phyloP scores from a whole-genome alignment of 2,888 invertebrate genomes.

The Ischnura elegans region DNA sequence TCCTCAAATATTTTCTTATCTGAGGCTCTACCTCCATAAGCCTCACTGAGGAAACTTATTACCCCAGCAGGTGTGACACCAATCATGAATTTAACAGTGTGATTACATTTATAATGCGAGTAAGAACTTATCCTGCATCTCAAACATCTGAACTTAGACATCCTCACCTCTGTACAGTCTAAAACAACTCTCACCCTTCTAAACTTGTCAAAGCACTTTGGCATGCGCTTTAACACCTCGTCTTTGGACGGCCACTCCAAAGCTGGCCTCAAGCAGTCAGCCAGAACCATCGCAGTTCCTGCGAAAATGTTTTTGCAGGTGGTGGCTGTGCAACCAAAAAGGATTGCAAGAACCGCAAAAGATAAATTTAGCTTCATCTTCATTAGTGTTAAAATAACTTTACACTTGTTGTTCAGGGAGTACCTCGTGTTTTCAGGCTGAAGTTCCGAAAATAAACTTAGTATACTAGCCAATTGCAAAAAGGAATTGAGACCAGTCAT shows the following conservation, averaged over 20 bases:
- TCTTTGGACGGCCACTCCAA: slow-evolving; percentile 70
- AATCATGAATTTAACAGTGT: slow-evolving; percentile 73
- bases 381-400: not conserved
- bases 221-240: slow-evolving; percentile 72
- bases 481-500: not conserved
- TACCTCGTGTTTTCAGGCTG: too few relatives aligned
- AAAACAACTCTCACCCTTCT: slow-evolving; percentile 71
- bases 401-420: too few relatives aligned
- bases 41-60: slow-evolving; percentile 72
- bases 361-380: not conserved
- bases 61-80: slow-evolving; percentile 73
- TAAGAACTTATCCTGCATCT: slow-evolving; percentile 72
- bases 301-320: not conserved
- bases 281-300: not conserved
- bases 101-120: slow-evolving; percentile 72
- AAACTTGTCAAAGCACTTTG: slow-evolving; percentile 73
- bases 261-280: not conserved
- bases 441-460: not conserved
- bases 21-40: slow-evolving; percentile 73
- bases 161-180: slow-evolving; percentile 73
- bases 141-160: slow-evolving; percentile 72
- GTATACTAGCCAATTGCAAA: not conserved
- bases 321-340: not conserved
- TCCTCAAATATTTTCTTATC: slow-evolving; percentile 72
- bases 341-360: not conserved